A percentile compares a stretch with the other conserved stretches of the same genome.
phyloP scores from a whole-genome alignment of 2,113 vertebrate genomes.

The Balaenoptera acutorostrata region DNA sequence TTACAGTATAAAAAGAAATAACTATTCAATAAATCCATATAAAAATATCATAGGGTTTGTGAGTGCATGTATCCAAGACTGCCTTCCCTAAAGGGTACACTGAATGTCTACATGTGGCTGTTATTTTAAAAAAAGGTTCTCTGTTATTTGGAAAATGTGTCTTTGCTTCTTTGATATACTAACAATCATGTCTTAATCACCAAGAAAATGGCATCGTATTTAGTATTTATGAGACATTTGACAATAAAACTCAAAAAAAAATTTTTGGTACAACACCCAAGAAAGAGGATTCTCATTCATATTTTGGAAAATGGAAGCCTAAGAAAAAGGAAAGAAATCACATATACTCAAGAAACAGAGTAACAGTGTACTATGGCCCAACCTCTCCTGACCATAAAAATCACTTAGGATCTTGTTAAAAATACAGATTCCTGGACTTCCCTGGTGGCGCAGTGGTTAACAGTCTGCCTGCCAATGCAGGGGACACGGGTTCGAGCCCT shows the following conservation, averaged over 20 bases:
- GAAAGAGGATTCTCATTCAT: background rate
- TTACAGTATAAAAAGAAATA: background rate
- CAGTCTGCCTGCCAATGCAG: too few relatives aligned
- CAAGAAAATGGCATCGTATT: background rate
- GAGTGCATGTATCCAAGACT: background rate
- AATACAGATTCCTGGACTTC: background rate
- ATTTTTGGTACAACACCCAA: background rate
- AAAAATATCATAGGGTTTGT: background rate
- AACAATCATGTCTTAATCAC: background rate
- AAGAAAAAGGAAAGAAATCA: background rate
- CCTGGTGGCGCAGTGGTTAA: too few relatives aligned
- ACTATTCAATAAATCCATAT: background rate
- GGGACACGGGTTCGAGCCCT: too few relatives aligned
- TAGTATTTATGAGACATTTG: background rate
- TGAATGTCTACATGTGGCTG: background rate
- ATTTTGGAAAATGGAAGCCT: background rate
- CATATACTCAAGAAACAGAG: background rate
- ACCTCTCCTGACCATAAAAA: background rate
- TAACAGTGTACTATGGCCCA: background rate
- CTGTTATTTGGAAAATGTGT: background rate
- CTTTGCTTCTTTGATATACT: background rate
- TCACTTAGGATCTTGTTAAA: background rate
- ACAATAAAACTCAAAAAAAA: background rate
- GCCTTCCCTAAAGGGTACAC: background rate
- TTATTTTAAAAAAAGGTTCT: background rate